Conservation (phyloP, 2,888 invertebrate genomes). For the Sminthurinus aureus region DNA sequence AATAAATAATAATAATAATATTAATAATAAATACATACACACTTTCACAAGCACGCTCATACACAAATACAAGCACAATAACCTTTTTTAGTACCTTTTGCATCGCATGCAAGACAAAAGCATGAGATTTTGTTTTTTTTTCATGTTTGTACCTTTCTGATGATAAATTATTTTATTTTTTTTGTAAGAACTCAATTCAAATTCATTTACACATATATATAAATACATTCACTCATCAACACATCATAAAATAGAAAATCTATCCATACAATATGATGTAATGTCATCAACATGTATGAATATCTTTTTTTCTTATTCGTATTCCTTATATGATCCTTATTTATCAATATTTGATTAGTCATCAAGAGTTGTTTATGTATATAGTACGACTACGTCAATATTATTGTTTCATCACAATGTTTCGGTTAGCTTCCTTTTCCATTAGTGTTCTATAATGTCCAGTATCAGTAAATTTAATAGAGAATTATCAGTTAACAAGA, state of each 20-base stretch:
- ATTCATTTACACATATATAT: too few relatives aligned
- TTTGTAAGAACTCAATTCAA: too few relatives aligned
- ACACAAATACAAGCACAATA: too few relatives aligned
- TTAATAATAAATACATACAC: too few relatives aligned
- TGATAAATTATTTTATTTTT: too few relatives aligned
- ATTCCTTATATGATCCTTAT: not conserved
- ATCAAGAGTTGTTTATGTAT: not conserved
- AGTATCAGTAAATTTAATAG: slow-evolving; percentile 1
- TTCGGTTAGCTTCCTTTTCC: not conserved
- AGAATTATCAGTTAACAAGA: not conserved
- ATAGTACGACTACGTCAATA: not conserved
- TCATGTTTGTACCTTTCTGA: too few relatives aligned
- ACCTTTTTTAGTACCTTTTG: too few relatives aligned
- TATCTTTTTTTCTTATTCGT: not conserved
- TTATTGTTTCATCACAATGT: slow-evolving; percentile 3
- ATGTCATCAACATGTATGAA: not conserved
- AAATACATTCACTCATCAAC: not conserved
- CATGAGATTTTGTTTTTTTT: too few relatives aligned
- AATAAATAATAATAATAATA: too few relatives aligned
- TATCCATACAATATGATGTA: not conserved
- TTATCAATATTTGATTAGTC: not conserved
- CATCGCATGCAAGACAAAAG: too few relatives aligned
- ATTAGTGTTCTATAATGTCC: too few relatives aligned
- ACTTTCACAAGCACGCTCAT: too few relatives aligned
- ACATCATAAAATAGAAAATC: not conserved